Percentiles rank a stretch among this genome's conserved stretches.
phyloP scores from a whole-genome alignment of 2,113 vertebrate genomes.

The Erinaceus europaeus region DNA sequence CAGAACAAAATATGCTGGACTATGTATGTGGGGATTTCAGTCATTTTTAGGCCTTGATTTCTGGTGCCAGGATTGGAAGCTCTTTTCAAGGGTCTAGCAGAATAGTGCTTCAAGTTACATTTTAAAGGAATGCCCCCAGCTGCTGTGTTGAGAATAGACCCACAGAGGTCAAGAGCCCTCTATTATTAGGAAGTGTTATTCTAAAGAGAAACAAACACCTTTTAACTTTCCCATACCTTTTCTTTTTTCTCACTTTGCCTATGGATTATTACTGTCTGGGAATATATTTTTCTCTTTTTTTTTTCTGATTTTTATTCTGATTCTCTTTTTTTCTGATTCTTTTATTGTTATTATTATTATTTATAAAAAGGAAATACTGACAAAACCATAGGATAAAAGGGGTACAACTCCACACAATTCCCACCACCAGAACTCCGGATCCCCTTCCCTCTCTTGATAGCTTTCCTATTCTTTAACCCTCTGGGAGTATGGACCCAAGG shows the following conservation, averaged over 20 bases:
- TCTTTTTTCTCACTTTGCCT: background rate
- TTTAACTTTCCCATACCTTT: background rate
- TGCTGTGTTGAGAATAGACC: background rate
- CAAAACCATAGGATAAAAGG: too few species aligned
- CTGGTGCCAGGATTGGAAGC: background rate
- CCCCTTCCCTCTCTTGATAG: too few species aligned
- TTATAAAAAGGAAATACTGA: too few species aligned
- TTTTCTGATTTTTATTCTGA: too few species aligned
- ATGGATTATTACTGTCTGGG: background rate
- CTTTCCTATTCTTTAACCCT: too few species aligned
- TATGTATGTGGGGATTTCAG: fast-evolving
- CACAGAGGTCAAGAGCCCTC: background rate
- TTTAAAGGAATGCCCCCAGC: background rate
- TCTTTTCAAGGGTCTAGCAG: background rate
- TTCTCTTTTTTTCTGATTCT: too few species aligned
- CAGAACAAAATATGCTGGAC: background rate
- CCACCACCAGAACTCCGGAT: too few species aligned
- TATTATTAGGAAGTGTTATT: background rate
- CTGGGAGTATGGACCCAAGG: too few species aligned
- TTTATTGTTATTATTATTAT: too few species aligned
- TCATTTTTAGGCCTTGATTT: background rate
- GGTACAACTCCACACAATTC: too few species aligned
- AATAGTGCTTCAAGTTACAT: background rate
- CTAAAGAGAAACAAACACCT: background rate
- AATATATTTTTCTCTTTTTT: background rate